phyloP scores from a whole-genome alignment of 2,113 vertebrate species.

The Xerus inauris region DNA sequence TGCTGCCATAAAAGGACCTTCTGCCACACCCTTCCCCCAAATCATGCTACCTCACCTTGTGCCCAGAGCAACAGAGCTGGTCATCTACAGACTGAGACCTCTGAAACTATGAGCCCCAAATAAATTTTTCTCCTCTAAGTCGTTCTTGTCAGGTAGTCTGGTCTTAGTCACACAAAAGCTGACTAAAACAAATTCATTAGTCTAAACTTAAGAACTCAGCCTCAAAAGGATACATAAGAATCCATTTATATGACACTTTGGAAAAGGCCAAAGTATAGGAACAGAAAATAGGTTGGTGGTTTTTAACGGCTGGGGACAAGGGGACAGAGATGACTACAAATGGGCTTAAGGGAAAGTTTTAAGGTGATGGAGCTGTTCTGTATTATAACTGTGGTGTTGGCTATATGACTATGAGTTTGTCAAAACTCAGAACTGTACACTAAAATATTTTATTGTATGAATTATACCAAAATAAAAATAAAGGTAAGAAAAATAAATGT shows the following conservation, averaged over 20 bases:
- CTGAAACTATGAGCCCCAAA: too few relatives aligned
- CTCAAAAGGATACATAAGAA: not conserved
- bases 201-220: not conserved
- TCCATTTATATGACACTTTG: not conserved
- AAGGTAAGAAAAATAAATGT: slow-evolving; percentile 30
- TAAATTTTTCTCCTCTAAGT: too few relatives aligned
- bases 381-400: not conserved
- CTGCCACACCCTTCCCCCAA: too few relatives aligned
- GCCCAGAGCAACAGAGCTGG: too few relatives aligned
- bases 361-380: not conserved
- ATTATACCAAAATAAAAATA: slow-evolving; percentile 12
- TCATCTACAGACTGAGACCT: too few relatives aligned
- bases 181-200: not conserved
- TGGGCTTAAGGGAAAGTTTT: not conserved
- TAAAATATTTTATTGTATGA: not conserved
- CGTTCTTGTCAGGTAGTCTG: too few relatives aligned
- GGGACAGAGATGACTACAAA: not conserved
- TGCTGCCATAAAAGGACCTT: too few relatives aligned
- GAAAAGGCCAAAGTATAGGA: not conserved
- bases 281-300: not conserved
- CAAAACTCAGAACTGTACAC: not conserved
- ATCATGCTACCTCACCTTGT: too few relatives aligned
- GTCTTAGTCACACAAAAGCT: too few relatives aligned
- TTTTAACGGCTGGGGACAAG: not conserved
- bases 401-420: not conserved